Evolutionary conservation across 2,113 vertebrate species (phyloP), one percentile per base, ranked within the genome.

Genomic region (Dromas ardeola): DNA sequence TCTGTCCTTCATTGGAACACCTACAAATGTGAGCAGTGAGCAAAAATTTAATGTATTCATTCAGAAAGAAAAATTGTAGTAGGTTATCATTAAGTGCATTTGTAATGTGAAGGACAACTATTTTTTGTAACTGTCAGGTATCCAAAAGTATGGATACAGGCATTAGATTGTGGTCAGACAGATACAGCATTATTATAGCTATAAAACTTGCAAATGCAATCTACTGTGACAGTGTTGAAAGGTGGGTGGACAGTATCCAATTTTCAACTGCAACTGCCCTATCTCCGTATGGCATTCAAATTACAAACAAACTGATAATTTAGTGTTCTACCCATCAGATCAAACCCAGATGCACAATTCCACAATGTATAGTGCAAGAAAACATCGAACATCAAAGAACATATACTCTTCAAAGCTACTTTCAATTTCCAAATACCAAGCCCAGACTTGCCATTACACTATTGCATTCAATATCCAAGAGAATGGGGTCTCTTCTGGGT

Each of bases 1-100:
- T 97, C 83, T 47, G 50, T 88, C 95, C 92, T 93, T 96, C 71
- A 4, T 26, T 26, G 84, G 65, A 96, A 72, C 32, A 90, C 76
- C 77, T 90, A 61, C 74, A 97, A 95, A 81, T 71, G 72, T 78
- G 70, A 95, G 52, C 43, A 76, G 29, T 73, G 85, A 55, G 49
- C 43, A 88, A 97, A 96, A 94, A 55, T 38, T 22, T 72, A 74
- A 86, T 32, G 36, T 79, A 49, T 94, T 85, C 12, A 80, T 85
- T 62, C 66, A 25, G 74, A 93, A 81, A 56, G 38, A 66, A 95
- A 85, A 96, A 61, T 73, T 67, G 45, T 32, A 47, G 15, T 17
- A 66, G 20, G 13, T n/a, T 66, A 56, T 80, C 59, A 63, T 66
- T 58, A 89, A 85, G 13, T 38, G 45, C 19, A n/a, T 81, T 74